Base-by-base conservation (phyloP, 1,140 invertebrate species). In the Teleogryllus occipitalis region DNA sequence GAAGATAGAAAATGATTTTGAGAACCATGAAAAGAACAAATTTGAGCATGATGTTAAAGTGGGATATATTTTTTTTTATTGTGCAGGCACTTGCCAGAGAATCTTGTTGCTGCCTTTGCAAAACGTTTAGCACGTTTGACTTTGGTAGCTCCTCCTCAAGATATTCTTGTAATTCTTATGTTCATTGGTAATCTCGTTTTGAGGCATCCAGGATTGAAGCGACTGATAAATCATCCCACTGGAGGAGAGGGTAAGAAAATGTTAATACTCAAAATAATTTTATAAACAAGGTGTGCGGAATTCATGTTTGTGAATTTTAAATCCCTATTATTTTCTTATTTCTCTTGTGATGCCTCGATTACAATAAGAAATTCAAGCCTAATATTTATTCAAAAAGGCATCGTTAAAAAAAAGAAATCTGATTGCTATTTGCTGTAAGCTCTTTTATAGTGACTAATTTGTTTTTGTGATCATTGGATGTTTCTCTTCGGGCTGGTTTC, bases 41-140 rank as follows among this genome's bases (percentile, higher is more conserved):
- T 39, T 39, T 39, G 27, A 39, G 27, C 5, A 2, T 2, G 1
- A 39, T 39, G 5, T 39, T 39, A 39, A 39, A 39, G 5, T 39
- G 27, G 27, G 27, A 39, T 39, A 39, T 39, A 77, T 79, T 79
- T 39, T 79, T 8, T 76, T 80, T 79, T 79, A 47, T 79, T 80
- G 47, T 48, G 39, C 85, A 96, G 95, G 0, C 96, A 98, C 89
- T 88, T 99, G 80, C 96, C 97, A 0, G 94, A 97, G 84, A 92
- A 93, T 82, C 85, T 98, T 78, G 96, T 98, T 10, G 97, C 96
- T 0, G 95, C 97, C 7, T 99, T 99, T 87, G 92, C 92, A 7
- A 99, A 99, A 87, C 91, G 94, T 79, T 86, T 98, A 72, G 90
- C 96, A 0, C 90, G 97, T 12, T 87, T 99, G 65, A 90, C 93